phyloP scores from a whole-genome alignment of 2,113 vertebrate genomes.

The Rhabdomys dilectus region DNA sequence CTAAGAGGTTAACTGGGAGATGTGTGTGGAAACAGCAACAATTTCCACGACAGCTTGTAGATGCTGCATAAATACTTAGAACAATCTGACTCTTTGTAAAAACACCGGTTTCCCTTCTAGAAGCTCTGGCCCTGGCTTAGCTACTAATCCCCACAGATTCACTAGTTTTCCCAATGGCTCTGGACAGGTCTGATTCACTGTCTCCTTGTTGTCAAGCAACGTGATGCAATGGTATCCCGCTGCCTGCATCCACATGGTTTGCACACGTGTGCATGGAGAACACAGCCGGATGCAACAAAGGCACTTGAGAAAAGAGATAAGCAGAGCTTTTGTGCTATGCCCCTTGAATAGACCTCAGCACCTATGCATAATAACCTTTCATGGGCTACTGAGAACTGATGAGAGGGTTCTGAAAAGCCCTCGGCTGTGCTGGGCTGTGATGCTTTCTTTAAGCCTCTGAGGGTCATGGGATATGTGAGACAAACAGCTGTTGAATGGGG shows the following conservation, averaged over 20 bases:
- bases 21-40: no score
- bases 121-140: neutral
- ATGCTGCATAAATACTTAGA: neutral
- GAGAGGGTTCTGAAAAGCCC: constrained; percentile 37
- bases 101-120: neutral
- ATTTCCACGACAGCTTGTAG: neutral
- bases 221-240: neutral
- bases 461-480: constrained; percentile 76
- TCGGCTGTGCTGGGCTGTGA: neutral
- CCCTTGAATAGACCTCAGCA: constrained; percentile 54
- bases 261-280: neutral
- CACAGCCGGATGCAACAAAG: rapidly evolving
- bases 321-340: rapidly evolving
- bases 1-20: neutral
- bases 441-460: constrained; percentile 64
- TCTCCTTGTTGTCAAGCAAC: neutral
- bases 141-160: neutral
- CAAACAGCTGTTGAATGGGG: constrained; percentile 71
- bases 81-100: neutral
- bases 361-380: constrained; percentile 38
- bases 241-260: rapidly evolving
- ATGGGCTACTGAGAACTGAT: neutral
- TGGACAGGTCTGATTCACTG: neutral
- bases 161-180: neutral
- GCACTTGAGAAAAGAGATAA: rapidly evolving